Evolutionary conservation across 2,113 vertebrate genomes (phyloP).

Genomic region (Ptychochromis oligacanthus): DNA sequence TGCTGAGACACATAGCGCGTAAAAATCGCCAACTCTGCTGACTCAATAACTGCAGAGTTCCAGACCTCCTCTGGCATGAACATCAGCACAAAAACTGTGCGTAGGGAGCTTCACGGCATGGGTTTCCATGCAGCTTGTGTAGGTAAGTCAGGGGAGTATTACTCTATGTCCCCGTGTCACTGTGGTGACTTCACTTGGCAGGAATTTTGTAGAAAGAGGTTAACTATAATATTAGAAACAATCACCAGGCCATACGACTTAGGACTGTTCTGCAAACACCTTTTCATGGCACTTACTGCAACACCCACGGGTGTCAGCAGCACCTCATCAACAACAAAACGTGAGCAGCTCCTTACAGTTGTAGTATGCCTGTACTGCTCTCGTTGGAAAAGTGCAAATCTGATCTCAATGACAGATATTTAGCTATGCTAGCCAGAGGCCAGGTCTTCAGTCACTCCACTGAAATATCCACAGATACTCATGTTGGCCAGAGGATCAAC

Average conservation of each 20-base stretch:
- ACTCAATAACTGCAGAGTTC: too few species aligned
- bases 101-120: too few species aligned
- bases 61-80: too few species aligned
- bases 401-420: background rate
- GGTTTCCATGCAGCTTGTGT: too few species aligned
- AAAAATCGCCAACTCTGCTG: too few species aligned
- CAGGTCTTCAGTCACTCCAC: background rate
- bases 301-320: background rate
- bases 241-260: too few species aligned
- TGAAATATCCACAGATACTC: background rate
- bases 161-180: constrained; percentile 6
- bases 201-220: constrained; percentile 24
- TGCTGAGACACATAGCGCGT: too few species aligned
- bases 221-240: background rate
- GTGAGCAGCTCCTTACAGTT: background rate
- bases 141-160: too few species aligned
- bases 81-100: too few species aligned
- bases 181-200: constrained; percentile 23
- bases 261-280: too few species aligned
- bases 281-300: background rate
- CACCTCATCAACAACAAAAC: background rate
- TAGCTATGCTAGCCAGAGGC: background rate
- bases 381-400: background rate
- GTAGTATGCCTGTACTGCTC: background rate
- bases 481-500: background rate